Evolutionary conservation across 1,140 invertebrate species (phyloP).

Genomic region (Tetramorium alpestre): DNA sequence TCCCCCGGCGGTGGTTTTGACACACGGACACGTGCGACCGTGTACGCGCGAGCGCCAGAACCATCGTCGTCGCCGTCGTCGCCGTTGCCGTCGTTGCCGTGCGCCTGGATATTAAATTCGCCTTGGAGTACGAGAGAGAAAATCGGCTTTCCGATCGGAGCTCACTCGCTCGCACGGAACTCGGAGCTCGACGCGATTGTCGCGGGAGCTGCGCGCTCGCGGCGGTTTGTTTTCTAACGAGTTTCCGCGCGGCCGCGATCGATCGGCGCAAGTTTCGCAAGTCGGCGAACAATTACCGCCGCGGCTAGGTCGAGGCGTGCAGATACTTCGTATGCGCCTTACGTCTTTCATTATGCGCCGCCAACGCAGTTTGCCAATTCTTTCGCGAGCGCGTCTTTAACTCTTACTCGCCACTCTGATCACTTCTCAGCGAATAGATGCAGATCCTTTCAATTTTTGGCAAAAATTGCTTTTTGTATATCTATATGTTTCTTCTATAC

Average conservation of each 20-base stretch:
- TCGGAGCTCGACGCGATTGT: conserved; percentile 43
- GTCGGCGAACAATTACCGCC: conserved; percentile 50
- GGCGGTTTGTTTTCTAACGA: conserved; percentile 47
- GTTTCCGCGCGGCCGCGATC: conserved; percentile 43
- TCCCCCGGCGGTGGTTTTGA: conserved; percentile 73
- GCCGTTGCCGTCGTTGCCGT: conserved; percentile 13
- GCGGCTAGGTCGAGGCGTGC: not conserved
- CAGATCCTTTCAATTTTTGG: not conserved
- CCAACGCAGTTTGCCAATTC: not conserved
- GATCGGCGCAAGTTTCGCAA: conserved; percentile 48
- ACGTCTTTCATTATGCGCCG: not conserved
- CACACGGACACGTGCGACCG: conserved; percentile 44
- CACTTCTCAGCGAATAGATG: not conserved
- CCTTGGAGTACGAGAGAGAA: conserved; percentile 35
- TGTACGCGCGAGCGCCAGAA: conserved; percentile 14
- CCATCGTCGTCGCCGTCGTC: conserved; percentile 8
- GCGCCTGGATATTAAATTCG: conserved; percentile 54
- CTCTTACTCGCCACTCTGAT: not conserved
- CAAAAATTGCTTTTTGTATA: not conserved
- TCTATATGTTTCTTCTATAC: not conserved
- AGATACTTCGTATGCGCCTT: conserved; percentile 3
- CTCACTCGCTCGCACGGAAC: conserved; percentile 13
- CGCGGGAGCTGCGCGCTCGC: not conserved
- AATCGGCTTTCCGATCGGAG: conserved; percentile 58
- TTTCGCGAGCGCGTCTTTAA: not conserved